Conservation (phyloP, 2,888 invertebrate species). For the Xiphydria camelus region DNA sequence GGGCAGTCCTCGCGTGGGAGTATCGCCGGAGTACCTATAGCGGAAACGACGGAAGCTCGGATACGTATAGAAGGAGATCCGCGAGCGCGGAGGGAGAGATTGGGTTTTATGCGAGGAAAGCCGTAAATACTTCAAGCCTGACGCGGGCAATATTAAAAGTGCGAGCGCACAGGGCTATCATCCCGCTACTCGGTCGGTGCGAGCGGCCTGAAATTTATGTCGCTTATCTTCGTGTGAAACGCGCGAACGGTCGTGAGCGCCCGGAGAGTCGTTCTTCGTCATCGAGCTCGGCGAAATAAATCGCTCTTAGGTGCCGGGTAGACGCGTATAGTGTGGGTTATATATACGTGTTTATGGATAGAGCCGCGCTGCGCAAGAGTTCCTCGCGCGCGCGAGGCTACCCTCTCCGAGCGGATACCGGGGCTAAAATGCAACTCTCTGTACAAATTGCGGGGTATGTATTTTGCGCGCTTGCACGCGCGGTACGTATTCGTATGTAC, state of each 20-base stretch:
- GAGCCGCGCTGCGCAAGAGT: no score
- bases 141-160: slow-evolving; percentile 52
- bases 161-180: slow-evolving; percentile 41
- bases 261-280: slow-evolving; percentile 33
- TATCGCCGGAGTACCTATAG: background rate
- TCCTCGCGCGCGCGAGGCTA: background rate
- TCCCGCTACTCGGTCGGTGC: slow-evolving; percentile 34
- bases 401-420: no score
- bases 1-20: no score
- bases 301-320: no score
- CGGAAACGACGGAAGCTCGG: slow-evolving; percentile 6
- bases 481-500: slow-evolving; percentile 2
- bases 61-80: slow-evolving; percentile 12
- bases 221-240: slow-evolving; percentile 37
- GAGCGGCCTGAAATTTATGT: slow-evolving; percentile 43
- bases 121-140: slow-evolving; percentile 52
- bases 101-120: slow-evolving; percentile 32
- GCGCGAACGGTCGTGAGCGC: slow-evolving; percentile 27
- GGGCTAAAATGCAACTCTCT: background rate
- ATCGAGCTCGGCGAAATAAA: no score
- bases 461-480: background rate
- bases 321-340: no score
- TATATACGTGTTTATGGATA: no score
- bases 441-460: background rate
- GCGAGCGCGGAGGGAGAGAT: slow-evolving; percentile 15